Base-by-base conservation (phyloP, 2,888 invertebrate species). In the Pollenia angustigena region DNA sequence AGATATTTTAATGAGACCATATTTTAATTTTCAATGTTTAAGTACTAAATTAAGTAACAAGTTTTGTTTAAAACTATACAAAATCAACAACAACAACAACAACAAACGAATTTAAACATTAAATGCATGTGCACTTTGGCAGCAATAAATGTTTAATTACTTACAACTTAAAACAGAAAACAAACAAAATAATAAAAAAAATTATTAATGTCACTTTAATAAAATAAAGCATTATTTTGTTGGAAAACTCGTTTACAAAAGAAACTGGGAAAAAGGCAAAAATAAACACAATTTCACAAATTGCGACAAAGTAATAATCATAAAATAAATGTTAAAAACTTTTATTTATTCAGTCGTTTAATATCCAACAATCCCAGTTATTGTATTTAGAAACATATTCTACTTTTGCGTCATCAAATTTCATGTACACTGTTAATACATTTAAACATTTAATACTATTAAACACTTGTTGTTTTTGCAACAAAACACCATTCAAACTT, bases 271-370 rank as follows among this genome's bases (percentile, higher is more conserved):
- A 56, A 44, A 52, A 6, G 6, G 4, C 50, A 54, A 14, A 60
- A 71, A 46, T 6, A 42, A 72, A 78, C 4, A 58, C 72, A 66
- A 74, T 54, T 78, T 71, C 82, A 74, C 81, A 76, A 83, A 74
- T 64, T 71, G 56, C 60, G 3, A 44, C 12, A 69, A 80, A 76
- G 69, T 79, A 81, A 84, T 87, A 87, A 83, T 87, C 80, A 74
- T 87, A 87, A 87, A 87, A 87, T 84, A 72, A 81, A 84, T 78
- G 81, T 84, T 84, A 84, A 87, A 87, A 81, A 81, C 81, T 78
- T 64, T 82, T 54, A 56, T 71, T 72, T 71, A 23, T 60, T 42
- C 32, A 71, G 18, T 16, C 81, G 48, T 74, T 62, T 54, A 72
- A 23, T 66, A 46, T 58, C 40, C 50, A 62, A 4, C 3, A 40